These are phyloP conservation scores for Scrobipalpa atriplicella DNA, from an alignment of 2,888 invertebrate species.

Conservation along the genomic window DNA sequence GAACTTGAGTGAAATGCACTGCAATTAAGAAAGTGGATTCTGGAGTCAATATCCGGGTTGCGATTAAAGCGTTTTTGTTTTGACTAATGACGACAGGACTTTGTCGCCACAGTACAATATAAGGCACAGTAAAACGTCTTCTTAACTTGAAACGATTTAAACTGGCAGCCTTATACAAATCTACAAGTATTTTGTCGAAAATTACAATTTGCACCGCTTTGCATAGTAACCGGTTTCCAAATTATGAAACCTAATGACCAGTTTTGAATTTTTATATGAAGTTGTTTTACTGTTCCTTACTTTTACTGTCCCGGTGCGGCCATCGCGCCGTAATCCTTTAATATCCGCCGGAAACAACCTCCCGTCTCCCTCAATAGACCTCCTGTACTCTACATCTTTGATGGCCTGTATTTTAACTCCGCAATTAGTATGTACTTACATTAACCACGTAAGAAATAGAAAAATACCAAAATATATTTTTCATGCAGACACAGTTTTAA, in stretches of 20 bases:
- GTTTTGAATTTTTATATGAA: too few species aligned
- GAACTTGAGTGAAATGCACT: neutral
- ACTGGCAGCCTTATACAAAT: too few species aligned
- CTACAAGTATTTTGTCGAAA: too few species aligned
- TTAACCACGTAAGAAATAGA: neutral
- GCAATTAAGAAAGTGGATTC: neutral
- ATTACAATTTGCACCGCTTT: too few species aligned
- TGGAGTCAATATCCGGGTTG: conserved; percentile 1
- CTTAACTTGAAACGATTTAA: too few species aligned
- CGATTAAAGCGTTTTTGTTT: neutral
- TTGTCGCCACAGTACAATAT: neutral
- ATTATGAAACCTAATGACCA: too few species aligned
- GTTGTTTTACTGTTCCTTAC: too few species aligned
- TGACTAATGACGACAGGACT: neutral
- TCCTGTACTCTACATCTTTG: neutral
- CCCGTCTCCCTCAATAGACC: neutral
- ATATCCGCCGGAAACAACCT: neutral
- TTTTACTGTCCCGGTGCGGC: neutral
- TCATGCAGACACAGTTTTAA: neutral
- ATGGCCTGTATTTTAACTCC: neutral
- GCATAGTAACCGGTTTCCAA: too few species aligned
- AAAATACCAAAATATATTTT: neutral
- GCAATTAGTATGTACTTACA: neutral
- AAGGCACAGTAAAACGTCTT: too few species aligned
- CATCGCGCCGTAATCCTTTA: conserved; percentile 11